These are phyloP conservation scores for Lasioglossum oenotherae DNA, from an alignment of 2,888 invertebrate genomes.

Conservation along the genomic window DNA sequence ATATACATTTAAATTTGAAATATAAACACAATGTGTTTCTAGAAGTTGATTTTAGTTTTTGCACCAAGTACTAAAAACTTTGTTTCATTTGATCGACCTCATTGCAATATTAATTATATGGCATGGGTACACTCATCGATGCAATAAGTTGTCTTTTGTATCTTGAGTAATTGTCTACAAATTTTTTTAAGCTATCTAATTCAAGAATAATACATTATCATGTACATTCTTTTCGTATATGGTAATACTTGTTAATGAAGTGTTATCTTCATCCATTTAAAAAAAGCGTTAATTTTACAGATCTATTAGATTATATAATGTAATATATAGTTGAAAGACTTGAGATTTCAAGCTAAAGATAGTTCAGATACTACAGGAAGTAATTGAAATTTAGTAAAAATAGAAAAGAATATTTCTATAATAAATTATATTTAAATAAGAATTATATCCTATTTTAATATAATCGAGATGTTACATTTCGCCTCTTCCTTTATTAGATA, in stretches of 20 bases:
- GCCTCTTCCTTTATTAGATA: constrained; percentile 10
- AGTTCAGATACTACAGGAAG: constrained; percentile 19
- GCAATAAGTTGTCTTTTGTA: constrained; percentile 23
- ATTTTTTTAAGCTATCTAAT: constrained; percentile 16
- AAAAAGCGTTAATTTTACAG: background rate
- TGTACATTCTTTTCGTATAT: background rate
- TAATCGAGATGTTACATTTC: constrained; percentile 33
- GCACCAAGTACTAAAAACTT: constrained; percentile 23
- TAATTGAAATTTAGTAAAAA: constrained; percentile 41
- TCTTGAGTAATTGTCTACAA: constrained; percentile 18
- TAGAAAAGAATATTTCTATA: constrained; percentile 18
- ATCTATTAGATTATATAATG: background rate
- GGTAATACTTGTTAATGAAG: background rate
- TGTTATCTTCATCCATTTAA: background rate
- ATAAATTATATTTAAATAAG: constrained; percentile 20
- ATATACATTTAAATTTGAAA: constrained; percentile 7
- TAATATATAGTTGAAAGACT: background rate
- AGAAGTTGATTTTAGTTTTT: constrained; percentile 30
- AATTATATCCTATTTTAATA: constrained; percentile 38
- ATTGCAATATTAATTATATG: constrained; percentile 29
- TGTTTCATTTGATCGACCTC: background rate
- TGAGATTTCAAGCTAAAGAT: constrained; percentile 18
- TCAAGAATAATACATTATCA: constrained; percentile 13
- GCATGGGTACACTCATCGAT: constrained; percentile 13
- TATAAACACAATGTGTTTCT: constrained; percentile 36